A percentile compares a stretch with the other conserved stretches of the same genome.
Conservation (phyloP, 2,797 vertebrate species). For the Poeciliopsis paucimaculata region DNA sequence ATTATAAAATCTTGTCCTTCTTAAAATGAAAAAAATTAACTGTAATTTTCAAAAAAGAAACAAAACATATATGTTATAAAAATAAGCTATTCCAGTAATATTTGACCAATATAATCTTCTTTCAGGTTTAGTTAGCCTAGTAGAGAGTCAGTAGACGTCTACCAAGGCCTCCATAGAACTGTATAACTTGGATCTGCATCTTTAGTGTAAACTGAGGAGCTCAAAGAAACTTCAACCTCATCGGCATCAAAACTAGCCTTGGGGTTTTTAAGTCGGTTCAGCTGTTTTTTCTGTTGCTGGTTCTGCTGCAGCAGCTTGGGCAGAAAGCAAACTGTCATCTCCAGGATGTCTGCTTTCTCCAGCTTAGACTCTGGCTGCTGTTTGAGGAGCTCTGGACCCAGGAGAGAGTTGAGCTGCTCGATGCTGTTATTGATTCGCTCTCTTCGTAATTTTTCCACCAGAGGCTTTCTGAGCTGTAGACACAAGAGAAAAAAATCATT, state of each 20-base stretch:
- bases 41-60: not conserved
- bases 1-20: not conserved
- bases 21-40: not conserved
- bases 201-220: conserved; percentile 49
- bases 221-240: conserved; percentile 49
- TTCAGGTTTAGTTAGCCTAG: not conserved
- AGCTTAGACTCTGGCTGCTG: conserved; percentile 80
- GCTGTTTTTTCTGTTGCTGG: conserved; percentile 49
- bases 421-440: conserved; percentile 75
- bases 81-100: not conserved
- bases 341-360: conserved; percentile 84
- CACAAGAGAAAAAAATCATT: conserved; percentile 35
- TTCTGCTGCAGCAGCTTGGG: conserved; percentile 53
- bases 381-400: conserved; percentile 79
- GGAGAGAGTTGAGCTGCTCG: conserved; percentile 69
- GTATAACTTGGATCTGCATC: conserved; percentile 45
- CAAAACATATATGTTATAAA: not conserved
- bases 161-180: conserved; percentile 71
- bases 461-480: conserved; percentile 79
- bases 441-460: conserved; percentile 85
- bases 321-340: conserved; percentile 82
- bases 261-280: conserved; percentile 54
- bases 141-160: conserved; percentile 31
- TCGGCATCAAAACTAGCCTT: conserved; percentile 51
- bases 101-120: not conserved